Conservation (phyloP, 2,113 vertebrate species). For the Romanogobio albipinnatus region DNA sequence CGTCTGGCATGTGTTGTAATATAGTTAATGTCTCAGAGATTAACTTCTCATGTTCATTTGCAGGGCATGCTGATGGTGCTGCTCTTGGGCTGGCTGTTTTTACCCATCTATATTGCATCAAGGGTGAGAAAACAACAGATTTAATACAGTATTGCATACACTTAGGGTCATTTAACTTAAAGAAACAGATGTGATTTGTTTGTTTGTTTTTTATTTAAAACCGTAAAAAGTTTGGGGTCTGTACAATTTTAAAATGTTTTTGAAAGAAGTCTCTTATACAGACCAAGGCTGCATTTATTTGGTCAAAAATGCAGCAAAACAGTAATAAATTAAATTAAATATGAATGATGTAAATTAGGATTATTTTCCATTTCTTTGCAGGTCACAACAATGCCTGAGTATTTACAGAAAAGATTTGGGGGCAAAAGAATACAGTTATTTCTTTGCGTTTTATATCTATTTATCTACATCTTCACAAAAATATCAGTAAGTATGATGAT, state of each 20-base stretch:
- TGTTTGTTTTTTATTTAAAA: too few species aligned
- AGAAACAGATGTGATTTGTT: not conserved
- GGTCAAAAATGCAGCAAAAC: not conserved
- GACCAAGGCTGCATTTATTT: not conserved
- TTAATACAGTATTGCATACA: not conserved
- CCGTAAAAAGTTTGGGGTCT: too few species aligned
- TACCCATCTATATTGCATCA: constrained; percentile 92
- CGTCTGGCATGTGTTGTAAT: not conserved
- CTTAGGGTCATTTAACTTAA: not conserved
- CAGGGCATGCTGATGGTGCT: constrained; percentile 91
- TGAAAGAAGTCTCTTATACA: too few species aligned
- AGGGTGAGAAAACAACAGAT: constrained; percentile 77
- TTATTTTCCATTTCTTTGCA: constrained; percentile 55
- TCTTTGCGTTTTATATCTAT: constrained; percentile 87
- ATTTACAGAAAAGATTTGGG: constrained; percentile 85
- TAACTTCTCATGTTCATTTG: not conserved
- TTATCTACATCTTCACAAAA: constrained; percentile 99
- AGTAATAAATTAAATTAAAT: not conserved
- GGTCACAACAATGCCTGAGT: constrained; percentile 98
- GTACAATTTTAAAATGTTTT: too few species aligned
- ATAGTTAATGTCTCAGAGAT: not conserved
- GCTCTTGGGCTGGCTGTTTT: constrained; percentile 92
- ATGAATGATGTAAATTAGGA: not conserved
- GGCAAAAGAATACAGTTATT: constrained; percentile 90
- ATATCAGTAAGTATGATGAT: constrained; percentile 85